Base-by-base conservation (phyloP, 2,113 vertebrate genomes). In the Anguilla japonica region DNA sequence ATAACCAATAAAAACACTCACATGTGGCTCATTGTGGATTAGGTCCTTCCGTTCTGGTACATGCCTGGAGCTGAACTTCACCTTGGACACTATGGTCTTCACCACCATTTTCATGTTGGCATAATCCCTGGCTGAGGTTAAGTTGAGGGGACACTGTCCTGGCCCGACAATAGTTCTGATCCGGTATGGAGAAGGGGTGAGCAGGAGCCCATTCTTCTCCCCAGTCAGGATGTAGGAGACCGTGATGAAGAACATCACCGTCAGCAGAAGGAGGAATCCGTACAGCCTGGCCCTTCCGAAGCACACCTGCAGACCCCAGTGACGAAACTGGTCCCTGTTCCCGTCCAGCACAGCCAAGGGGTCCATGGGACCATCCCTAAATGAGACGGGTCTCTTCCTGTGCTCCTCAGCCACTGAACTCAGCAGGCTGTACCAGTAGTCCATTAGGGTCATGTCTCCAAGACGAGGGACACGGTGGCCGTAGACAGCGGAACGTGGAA, bases 151-250 rank as follows among this genome's bases (percentile, higher is more conserved):
- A 41, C 95, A 95, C 83, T 95, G 91, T 82, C 96, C 95, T 1
- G 96, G 94, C 86, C 91, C 96, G 63, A 94, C 90, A 87, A 96
- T 91, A 90, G 94, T 95, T 75, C 67, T 75, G 0, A 96, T 96
- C 87, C 95, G 96, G 93, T 97, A 97, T 26, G 97, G 95, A 0
- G 97, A 97, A 0, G 97, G 93, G 20, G 97, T 95, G 85, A 97
- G 91, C 85, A 97, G 90, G 16, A 98, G 95, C 34, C 96, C 94
- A 0, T 96, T 96, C 89, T 95, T 97, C 91, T 96, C 96, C 81
- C 96, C 96, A 22, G 96, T 96, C 90, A 99, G 94, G n/a, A 98
- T 90, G 89, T 99, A 99, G 0, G 98, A 99, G 11, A 97, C 97
- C 93, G 95, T 97, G 93, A 99, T 97, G 89, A 99, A 85, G 84